Evolutionary conservation across 2,113 vertebrate species (phyloP), one percentile per base, ranked within the genome.

Genomic region (Pituophis catenifer): DNA sequence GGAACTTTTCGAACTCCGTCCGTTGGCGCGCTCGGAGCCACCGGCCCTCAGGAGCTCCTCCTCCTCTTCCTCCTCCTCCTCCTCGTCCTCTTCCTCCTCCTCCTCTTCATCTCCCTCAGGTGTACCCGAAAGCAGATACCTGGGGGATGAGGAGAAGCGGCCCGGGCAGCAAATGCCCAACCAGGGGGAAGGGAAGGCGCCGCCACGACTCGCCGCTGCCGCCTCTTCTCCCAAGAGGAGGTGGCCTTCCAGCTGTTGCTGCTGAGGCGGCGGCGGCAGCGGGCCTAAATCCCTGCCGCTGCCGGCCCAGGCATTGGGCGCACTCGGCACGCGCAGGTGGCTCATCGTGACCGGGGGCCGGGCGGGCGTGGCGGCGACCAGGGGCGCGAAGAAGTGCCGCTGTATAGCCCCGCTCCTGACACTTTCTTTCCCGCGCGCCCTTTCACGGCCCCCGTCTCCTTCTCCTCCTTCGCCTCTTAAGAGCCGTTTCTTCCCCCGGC

Each of bases 111-210:
- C 93, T 13, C 65, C 90, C 15, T 52, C 90, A 6, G 38, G 62
- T 21, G 93, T 87, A 8, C 87, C 93, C 50, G 93, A 91, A 86
- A 92, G 95, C 90, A 94, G 93, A 93, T 94, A 95, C 55, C 92
- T 92, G 7, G 94, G 88, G 2, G 95, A 93, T 23, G 93, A 91
- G 65, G 93, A 26, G 90, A 93, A 86, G 86, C 95, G 95, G 1
- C 89, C 89, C 6, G 94, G 90, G 93, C 94, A 95, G 87, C 95
- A 95, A 21, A 93, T 70, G 44, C 95, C 92, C 89, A 95, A 70
- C 95, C 95, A 95, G 33, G 94, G 59, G 0, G 94, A 52, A 21
- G 88, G 57, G 70, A 94, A 94, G 9, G 90, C 93, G 93, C 95
- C 75, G 21, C 88, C 90, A 21, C 95, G 89, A 5, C 93, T 86